phyloP scores from a whole-genome alignment of 2,888 invertebrate species.

The Athalia rosae region DNA sequence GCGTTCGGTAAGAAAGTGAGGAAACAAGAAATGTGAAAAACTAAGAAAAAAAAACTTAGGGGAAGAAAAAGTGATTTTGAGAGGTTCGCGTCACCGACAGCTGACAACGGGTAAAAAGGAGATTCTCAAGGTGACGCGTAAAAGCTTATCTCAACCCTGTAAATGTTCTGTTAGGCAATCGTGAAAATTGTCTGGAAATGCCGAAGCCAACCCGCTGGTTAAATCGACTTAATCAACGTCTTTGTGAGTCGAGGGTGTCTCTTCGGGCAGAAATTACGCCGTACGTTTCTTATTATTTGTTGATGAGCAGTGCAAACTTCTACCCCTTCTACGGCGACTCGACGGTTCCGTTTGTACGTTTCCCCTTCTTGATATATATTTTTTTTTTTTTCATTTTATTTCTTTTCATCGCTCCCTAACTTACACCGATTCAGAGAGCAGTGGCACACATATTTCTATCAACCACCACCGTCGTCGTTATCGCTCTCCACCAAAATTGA shows the following conservation, averaged over 20 bases:
- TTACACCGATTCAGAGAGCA: neutral
- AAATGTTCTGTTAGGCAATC: constrained; percentile 25
- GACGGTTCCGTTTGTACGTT: constrained; percentile 18
- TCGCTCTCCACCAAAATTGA: too few relatives aligned
- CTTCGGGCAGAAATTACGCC: constrained; percentile 21
- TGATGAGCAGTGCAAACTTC: constrained; percentile 1
- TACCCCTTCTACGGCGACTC: constrained; percentile 7
- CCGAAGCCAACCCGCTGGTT: constrained; percentile 37
- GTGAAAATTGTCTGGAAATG: constrained; percentile 45
- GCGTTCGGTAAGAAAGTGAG: neutral
- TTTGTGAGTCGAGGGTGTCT: constrained; percentile 40
- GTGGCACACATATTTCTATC: neutral
- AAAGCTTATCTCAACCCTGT: neutral
- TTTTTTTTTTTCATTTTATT: neutral
- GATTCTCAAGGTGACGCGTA: constrained; percentile 16
- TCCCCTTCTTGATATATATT: neutral
- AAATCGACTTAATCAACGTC: constrained; percentile 46
- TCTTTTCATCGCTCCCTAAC: neutral
- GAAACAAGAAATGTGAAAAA: neutral
- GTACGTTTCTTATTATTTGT: neutral
- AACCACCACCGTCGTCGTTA: too few relatives aligned
- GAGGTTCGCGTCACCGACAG: constrained; percentile 23
- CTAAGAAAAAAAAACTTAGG: neutral
- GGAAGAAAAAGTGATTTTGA: constrained; percentile 28
- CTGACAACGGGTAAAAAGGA: constrained; percentile 40